Evolutionary conservation across 2,797 vertebrate genomes (phyloP), one percentile per base, ranked within the genome.

Genomic region (Leptoclinus maculatus): DNA sequence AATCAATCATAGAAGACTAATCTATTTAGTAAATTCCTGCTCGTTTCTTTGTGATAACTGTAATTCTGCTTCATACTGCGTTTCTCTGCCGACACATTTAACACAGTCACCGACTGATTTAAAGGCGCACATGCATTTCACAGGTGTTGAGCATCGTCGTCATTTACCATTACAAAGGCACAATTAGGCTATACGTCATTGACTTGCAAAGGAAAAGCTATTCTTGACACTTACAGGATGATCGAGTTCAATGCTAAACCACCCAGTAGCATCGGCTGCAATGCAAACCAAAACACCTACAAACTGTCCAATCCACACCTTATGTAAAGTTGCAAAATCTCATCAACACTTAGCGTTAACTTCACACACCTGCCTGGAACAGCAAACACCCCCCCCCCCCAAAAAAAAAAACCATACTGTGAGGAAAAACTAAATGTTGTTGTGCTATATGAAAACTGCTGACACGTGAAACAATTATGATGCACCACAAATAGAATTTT

Each of bases 301-400:
- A 83, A 86, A 66, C 66, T 59, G 59, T 72, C 60, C 76, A 29
- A 34, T 89, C 67, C 65, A 83, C 73, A 87, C 83, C 68, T 84
- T 34, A 6, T 21, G 45, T 60, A 41, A 63, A 58, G 53, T 75
- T 74, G 66, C 16, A n/a, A 57, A 78, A 87, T 80, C 10, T 84
- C 56, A 87, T 83, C 64, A 79, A 78, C 78, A 83, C 78, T 70
- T 64, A 71, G 51, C 43, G 38, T 74, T 49, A 63, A 74, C 38
- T 58, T 71, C 19, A 76, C 53, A 79, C 47, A 75, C 65, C 53
- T 25, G 60, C 59, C 6, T 75, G 3, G 76, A 59, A 74, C 58
- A 56, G 29, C 23, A 78, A 14, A 1, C 29, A 4, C 29, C 29
- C 29, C 29, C 29, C 29, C 29, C 5, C 29, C 29, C 29, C 29